These are phyloP conservation scores for Oophaga sylvatica DNA, from an alignment of 2,797 vertebrate genomes.

Conservation along the genomic window DNA sequence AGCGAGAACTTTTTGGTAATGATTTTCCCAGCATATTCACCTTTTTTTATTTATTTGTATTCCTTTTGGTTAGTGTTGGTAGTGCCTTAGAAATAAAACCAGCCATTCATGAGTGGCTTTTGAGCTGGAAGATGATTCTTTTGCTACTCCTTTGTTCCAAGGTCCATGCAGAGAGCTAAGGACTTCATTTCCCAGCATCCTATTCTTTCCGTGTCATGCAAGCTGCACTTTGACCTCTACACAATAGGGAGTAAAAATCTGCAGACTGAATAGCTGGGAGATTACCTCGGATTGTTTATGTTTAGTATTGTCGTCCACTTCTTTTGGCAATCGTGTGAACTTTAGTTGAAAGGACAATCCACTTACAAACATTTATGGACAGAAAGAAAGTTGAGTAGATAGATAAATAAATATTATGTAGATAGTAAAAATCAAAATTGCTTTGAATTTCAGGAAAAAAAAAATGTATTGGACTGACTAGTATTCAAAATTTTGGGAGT, in stretches of 20 bases:
- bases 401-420: background rate
- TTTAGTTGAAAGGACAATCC: background rate
- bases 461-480: no score
- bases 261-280: background rate
- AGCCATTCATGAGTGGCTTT: constrained; percentile 12
- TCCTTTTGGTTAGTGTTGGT: background rate
- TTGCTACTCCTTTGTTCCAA: constrained; percentile 60
- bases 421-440: no score
- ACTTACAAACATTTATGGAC: background rate
- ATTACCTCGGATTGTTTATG: constrained; percentile 27
- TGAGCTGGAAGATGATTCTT: background rate
- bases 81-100: background rate
- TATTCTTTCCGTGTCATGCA: background rate
- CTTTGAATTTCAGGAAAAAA: no score
- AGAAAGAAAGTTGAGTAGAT: background rate
- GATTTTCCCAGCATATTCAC: constrained; percentile 6
- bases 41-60: background rate
- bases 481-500: no score
- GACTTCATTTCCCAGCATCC: constrained; percentile 66
- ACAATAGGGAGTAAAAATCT: constrained; percentile 13
- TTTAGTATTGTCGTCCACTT: background rate
- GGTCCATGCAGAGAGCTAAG: background rate
- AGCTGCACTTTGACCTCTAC: constrained; percentile 31
- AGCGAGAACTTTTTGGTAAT: background rate
- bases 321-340: background rate